Percentiles rank a stretch among this genome's conserved stretches.
phyloP scores from a whole-genome alignment of 1,140 invertebrate genomes.

The Helicoverpa armigera region DNA sequence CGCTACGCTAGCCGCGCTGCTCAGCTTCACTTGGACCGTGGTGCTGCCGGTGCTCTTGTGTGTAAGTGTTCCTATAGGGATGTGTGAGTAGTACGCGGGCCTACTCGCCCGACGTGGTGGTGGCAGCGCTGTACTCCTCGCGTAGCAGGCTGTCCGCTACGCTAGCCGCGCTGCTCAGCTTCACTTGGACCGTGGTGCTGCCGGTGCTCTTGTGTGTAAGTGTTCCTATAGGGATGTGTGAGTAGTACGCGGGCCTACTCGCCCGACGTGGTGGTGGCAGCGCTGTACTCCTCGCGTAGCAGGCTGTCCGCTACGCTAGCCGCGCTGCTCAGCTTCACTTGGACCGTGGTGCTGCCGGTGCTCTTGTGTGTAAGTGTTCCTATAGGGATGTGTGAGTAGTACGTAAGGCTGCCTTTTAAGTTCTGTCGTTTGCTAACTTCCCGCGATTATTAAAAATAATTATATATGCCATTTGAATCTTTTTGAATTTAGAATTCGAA shows the following conservation, averaged over 20 bases:
- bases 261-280: conserved; percentile 92
- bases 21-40: conserved; percentile 96
- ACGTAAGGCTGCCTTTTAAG: too few species aligned
- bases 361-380: conserved; percentile 89
- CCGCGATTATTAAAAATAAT: too few species aligned
- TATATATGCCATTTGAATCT: too few species aligned
- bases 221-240: conserved; percentile 86
- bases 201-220: conserved; percentile 92
- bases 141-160: conserved; percentile 83
- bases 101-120: conserved; percentile 93
- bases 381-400: conserved; percentile 90
- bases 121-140: conserved; percentile 88
- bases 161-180: conserved; percentile 92
- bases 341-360: conserved; percentile 95
- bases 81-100: conserved; percentile 93
- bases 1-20: conserved; percentile 89
- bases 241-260: conserved; percentile 93
- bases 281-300: conserved; percentile 83
- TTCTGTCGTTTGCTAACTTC: too few species aligned
- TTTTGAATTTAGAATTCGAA: too few species aligned
- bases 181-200: conserved; percentile 95
- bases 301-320: conserved; percentile 88
- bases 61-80: conserved; percentile 84
- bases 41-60: conserved; percentile 92
- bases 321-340: conserved; percentile 93